Evolutionary conservation across 2,113 vertebrate species (phyloP).

Genomic region (Herpailurus yagouaroundi): DNA sequence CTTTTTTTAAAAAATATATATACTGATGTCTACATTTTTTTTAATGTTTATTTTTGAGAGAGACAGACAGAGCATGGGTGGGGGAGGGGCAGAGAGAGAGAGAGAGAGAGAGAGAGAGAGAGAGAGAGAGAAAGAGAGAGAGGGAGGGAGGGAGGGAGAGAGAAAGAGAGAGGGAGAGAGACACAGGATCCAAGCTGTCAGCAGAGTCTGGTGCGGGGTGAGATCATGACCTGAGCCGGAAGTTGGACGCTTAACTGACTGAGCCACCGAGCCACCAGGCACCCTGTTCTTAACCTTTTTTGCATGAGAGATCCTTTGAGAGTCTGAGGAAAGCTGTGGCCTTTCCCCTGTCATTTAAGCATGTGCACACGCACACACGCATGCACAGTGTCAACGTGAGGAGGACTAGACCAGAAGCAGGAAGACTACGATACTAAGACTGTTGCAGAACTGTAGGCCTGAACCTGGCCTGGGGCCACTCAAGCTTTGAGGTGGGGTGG

Average conservation of each 20-base stretch:
- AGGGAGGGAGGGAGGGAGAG: accelerated
- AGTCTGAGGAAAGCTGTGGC: background rate
- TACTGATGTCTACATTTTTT: too few relatives aligned
- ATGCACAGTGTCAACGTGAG: background rate
- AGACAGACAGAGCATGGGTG: too few relatives aligned
- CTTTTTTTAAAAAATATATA: background rate
- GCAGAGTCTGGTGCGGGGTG: too few relatives aligned
- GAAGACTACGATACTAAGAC: background rate
- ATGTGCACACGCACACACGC: background rate
- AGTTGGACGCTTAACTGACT: too few relatives aligned
- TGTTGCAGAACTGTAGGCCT: background rate
- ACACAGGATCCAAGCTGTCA: too few relatives aligned
- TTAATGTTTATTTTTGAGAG: too few relatives aligned
- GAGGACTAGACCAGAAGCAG: background rate
- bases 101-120: too few relatives aligned
- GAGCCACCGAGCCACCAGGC: too few relatives aligned
- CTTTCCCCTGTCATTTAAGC: background rate
- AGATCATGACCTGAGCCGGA: too few relatives aligned
- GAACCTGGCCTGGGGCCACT: background rate
- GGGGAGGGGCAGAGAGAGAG: too few relatives aligned
- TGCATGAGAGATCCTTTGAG: background rate
- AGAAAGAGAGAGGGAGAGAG: too few relatives aligned
- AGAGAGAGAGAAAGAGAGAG: accelerated
- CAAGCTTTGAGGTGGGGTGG: background rate
- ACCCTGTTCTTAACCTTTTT: background rate